Percentiles rank a stretch among this genome's conserved stretches.
These are phyloP conservation scores for Holocentrus rufus DNA, from an alignment of 2,797 vertebrate species.

Conservation along the genomic window DNA sequence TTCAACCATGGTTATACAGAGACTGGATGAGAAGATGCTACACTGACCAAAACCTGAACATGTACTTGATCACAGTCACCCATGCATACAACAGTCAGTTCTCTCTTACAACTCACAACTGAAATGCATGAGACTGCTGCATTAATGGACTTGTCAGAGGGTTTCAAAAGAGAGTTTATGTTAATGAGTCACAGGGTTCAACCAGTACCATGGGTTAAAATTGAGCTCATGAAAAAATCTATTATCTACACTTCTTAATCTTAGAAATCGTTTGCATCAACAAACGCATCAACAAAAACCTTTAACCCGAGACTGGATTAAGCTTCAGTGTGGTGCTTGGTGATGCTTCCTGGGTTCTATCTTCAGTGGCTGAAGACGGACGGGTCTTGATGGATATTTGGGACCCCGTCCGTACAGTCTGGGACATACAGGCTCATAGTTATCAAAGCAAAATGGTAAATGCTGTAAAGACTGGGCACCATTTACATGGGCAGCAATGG, in stretches of 20 bases:
- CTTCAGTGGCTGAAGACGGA: conserved; percentile 52
- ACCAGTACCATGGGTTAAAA: not conserved
- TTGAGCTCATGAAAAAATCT: not conserved
- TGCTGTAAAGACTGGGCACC: conserved; percentile 6
- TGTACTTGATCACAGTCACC: not conserved
- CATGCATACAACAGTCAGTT: not conserved
- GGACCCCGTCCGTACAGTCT: conserved; percentile 13
- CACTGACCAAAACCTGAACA: not conserved
- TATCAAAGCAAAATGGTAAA: conserved; percentile 1
- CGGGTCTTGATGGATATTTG: conserved; percentile 38
- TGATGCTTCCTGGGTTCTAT: conserved; percentile 34
- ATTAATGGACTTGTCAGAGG: not conserved
- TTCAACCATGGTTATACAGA: not conserved
- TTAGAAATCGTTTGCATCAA: too few species aligned
- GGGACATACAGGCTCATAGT: not conserved
- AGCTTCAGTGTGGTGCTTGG: conserved; percentile 38
- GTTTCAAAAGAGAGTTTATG: not conserved
- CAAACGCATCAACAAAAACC: not conserved
- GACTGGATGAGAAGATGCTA: not conserved
- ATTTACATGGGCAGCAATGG: conserved; percentile 20
- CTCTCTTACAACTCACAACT: not conserved
- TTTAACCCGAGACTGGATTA: not conserved
- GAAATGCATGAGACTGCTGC: not conserved
- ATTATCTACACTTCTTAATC: not conserved
- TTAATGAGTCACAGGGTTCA: not conserved